Evolutionary conservation across 2,888 invertebrate species (phyloP).

Genomic region (Globia sparganii): DNA sequence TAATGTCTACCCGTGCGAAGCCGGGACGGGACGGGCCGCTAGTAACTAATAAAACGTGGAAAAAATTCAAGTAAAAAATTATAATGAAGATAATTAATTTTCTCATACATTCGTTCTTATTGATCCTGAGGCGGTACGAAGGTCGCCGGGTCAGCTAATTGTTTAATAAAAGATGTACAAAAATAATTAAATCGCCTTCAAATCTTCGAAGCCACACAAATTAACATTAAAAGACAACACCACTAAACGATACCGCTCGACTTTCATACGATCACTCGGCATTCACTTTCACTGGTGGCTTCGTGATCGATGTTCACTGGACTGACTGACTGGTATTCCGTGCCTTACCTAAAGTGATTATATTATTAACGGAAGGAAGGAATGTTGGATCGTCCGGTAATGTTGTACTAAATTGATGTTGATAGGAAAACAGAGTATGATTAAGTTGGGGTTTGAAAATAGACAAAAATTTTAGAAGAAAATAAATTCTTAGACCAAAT

Average conservation of each 20-base stretch:
- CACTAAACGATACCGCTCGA: constrained; percentile 19
- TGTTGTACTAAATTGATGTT: background rate
- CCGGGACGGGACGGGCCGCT: too few species aligned
- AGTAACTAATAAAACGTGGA: too few species aligned
- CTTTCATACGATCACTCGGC: constrained; percentile 42
- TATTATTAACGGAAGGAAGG: constrained; percentile 31
- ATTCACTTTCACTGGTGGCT: constrained; percentile 50
- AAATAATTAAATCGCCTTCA: background rate
- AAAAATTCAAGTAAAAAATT: too few species aligned
- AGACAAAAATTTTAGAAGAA: background rate
- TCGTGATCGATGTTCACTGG: constrained; percentile 51
- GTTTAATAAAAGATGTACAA: background rate
- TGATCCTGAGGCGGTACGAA: too few species aligned
- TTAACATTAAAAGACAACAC: background rate
- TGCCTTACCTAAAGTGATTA: constrained; percentile 51
- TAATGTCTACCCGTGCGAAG: too few species aligned
- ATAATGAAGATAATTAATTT: too few species aligned
- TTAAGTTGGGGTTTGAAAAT: background rate
- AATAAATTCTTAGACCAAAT: background rate
- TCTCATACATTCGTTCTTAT: too few species aligned
- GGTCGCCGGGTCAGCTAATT: too few species aligned
- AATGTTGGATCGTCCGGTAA: constrained; percentile 12
- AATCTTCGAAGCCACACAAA: background rate
- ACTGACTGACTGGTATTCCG: constrained; percentile 42
- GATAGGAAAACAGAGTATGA: background rate